Evolutionary conservation across 2,113 vertebrate species (phyloP).

Genomic region (Ochotona princeps): DNA sequence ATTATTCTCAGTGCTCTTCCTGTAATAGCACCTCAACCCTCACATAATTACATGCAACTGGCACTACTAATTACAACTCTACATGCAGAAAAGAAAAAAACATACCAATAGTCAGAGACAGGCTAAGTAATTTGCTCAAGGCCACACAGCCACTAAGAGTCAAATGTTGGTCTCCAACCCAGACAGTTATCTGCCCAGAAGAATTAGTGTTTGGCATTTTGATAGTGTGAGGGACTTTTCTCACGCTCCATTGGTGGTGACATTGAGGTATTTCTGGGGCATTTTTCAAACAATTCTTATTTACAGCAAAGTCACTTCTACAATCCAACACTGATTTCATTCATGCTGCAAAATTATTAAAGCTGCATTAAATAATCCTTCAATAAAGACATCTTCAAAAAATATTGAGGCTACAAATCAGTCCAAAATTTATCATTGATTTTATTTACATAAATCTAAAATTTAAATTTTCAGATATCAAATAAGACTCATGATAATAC

Average conservation of each 20-base stretch:
- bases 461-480: neutral
- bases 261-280: neutral
- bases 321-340: slow-evolving; percentile 5
- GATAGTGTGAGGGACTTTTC: neutral
- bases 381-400: slow-evolving; percentile 39
- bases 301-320: neutral
- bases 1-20: neutral
- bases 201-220: neutral
- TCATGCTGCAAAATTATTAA: slow-evolving; percentile 27
- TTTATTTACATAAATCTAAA: neutral
- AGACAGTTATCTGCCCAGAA: neutral
- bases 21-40: neutral
- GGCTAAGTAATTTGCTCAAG: neutral
- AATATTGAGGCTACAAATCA: neutral
- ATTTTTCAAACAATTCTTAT: slow-evolving; percentile 21
- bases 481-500: neutral
- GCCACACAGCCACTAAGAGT: neutral
- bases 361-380: neutral
- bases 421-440: neutral
- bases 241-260: neutral
- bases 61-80: neutral
- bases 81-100: neutral
- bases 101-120: neutral
- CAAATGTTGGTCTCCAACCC: neutral
- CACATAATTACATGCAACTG: neutral